A percentile compares a stretch with the other conserved stretches of the same genome.
Conservation (phyloP, 1,140 invertebrate species). For the Kradibia gibbosae region DNA sequence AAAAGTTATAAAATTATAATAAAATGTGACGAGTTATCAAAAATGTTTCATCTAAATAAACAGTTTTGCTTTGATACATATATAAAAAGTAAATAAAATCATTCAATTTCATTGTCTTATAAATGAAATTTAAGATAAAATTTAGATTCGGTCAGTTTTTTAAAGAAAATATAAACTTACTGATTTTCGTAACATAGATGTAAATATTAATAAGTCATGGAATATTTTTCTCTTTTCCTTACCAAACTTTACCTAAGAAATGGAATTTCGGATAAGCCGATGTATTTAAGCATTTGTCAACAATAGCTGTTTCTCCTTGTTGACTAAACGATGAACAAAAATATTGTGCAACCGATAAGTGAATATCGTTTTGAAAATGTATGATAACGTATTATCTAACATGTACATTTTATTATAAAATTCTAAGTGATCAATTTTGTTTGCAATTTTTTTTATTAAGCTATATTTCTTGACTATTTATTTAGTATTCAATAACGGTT, state of each 20-base stretch:
- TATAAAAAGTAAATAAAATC: background rate
- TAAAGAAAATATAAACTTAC: background rate
- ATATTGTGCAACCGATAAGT: background rate
- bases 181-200: background rate
- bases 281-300: background rate
- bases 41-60: background rate
- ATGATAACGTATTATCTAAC: no score
- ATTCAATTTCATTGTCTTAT: background rate
- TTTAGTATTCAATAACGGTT: background rate
- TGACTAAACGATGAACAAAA: background rate
- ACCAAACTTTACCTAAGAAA: background rate
- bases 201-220: background rate
- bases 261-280: background rate
- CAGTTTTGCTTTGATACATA: no score
- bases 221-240: background rate
- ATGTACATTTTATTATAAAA: background rate
- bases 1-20: background rate
- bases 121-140: background rate
- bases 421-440: background rate
- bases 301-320: background rate
- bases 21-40: background rate
- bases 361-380: background rate
- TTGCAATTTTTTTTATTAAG: background rate
- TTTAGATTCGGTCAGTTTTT: background rate
- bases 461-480: background rate